Conservation (phyloP, 2,888 invertebrate genomes). For the Clostera curtula region DNA sequence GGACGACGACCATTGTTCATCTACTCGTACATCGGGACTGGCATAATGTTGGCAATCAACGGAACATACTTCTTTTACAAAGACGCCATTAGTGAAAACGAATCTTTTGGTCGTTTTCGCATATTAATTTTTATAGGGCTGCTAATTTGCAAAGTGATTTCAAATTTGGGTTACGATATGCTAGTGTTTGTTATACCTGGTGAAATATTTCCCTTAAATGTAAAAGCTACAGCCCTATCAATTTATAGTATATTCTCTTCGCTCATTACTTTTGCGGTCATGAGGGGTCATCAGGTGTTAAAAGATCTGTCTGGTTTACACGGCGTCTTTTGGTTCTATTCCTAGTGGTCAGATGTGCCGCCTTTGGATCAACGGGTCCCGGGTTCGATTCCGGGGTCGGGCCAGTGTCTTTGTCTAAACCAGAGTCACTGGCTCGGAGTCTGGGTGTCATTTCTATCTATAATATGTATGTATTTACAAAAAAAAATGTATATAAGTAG, state of each 20-base stretch:
- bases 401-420: too few relatives aligned
- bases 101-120: slow-evolving; percentile 34
- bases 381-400: too few relatives aligned
- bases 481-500: too few relatives aligned
- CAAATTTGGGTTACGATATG: slow-evolving; percentile 62
- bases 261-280: slow-evolving; percentile 59
- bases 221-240: slow-evolving; percentile 71
- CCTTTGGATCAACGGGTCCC: too few relatives aligned
- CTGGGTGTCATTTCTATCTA: too few relatives aligned
- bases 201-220: slow-evolving; percentile 75
- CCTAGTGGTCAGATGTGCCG: slow-evolving; percentile 57
- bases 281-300: slow-evolving; percentile 66
- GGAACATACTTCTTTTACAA: slow-evolving; percentile 55
- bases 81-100: slow-evolving; percentile 32
- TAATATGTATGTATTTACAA: too few relatives aligned
- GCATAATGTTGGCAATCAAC: slow-evolving; percentile 29
- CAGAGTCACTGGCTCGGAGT: too few relatives aligned
- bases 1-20: slow-evolving; percentile 68
- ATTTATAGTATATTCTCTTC: slow-evolving; percentile 62
- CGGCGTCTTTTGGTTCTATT: slow-evolving; percentile 67
- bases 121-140: slow-evolving; percentile 58
- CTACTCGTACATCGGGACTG: slow-evolving; percentile 47
- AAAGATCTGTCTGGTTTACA: slow-evolving; percentile 60
- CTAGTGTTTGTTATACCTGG: slow-evolving; percentile 67
- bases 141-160: slow-evolving; percentile 36